Evolutionary conservation across 2,797 vertebrate genomes (phyloP), one percentile per base, ranked within the genome.

Genomic region (Chromis chromis): DNA sequence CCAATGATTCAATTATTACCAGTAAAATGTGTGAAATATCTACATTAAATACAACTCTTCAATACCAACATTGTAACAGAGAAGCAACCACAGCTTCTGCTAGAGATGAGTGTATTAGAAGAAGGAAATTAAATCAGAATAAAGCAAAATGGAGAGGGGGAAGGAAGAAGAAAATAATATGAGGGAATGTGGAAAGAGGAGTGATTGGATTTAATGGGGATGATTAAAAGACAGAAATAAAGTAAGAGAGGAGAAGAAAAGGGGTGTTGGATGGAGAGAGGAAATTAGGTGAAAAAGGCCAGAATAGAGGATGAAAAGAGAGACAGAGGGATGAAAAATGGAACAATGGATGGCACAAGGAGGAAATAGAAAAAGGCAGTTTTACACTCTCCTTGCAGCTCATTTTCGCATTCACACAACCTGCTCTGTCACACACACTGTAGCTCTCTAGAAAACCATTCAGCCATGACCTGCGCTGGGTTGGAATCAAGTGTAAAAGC

Each of bases 351-450:
- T 10, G 56, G n/a, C 10, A 36, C 31, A 17, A 11, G 27, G 68
- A 64, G 24, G 46, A 19, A 54, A 28, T 11, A 2, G 53, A 67
- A 61, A 70, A 65, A 60, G 39, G 36, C 27, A 66, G 48, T 68
- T 69, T 82, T 49, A 74, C 71, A 79, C 56, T 71, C 31, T 6
- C 55, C 50, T 63, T 31, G 68, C 68, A 67, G 49, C 55, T 87
- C 58, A 76, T 81, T 84, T 81, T 79, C 81, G 83, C 63, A 62
- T 75, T 76, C 13, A 50, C 13, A 50, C 44, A 63, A 81, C 46
- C 55, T 58, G 50, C 49, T 72, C 60, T 56, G 69, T 74, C 7
- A 75, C 65, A 74, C 39, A 22, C 52, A 44, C 55, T 11, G 36
- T 33, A 1, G 2, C 33, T 68, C 13, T 49, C 53, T 62, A 27